Evolutionary conservation across 2,113 vertebrate genomes (phyloP).

Genomic region (Shinisaurus crocodilurus): DNA sequence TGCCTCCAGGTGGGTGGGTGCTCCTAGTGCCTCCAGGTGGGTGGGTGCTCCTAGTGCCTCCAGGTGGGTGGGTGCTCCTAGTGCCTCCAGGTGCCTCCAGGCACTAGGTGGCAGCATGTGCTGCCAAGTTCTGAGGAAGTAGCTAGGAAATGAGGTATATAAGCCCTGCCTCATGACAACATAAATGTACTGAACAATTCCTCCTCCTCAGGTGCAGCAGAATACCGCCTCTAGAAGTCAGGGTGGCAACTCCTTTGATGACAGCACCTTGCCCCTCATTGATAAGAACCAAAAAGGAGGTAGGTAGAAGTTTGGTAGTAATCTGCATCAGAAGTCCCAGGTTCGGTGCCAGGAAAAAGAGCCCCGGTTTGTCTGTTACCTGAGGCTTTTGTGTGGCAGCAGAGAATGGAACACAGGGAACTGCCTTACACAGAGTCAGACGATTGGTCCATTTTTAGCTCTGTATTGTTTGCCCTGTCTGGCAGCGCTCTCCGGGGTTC

Average conservation of each 20-base stretch:
- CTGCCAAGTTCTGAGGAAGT: not conserved
- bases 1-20: not conserved
- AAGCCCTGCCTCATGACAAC: not conserved
- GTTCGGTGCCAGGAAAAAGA: not conserved
- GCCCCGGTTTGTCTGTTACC: not conserved
- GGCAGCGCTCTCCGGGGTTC: not conserved
- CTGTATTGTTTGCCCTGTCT: not conserved
- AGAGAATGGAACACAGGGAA: not conserved
- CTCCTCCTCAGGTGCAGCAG: conserved; percentile 79
- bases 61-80: not conserved
- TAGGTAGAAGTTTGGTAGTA: conserved; percentile 7
- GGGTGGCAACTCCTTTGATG: conserved; percentile 86
- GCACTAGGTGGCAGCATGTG: not conserved
- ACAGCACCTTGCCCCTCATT: conserved; percentile 93
- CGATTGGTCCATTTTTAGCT: not conserved
- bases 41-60: not conserved
- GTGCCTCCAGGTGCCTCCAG: not conserved
- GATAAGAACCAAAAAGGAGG: conserved; percentile 86
- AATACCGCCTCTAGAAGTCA: conserved; percentile 81
- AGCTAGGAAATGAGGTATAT: not conserved
- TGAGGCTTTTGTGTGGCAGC: not conserved
- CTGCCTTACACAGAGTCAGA: not conserved
- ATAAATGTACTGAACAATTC: not conserved
- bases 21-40: not conserved
- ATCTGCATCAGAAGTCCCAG: not conserved